Evolutionary conservation across 2,888 invertebrate species (phyloP).

Genomic region (Cryptophagus acutangulus): DNA sequence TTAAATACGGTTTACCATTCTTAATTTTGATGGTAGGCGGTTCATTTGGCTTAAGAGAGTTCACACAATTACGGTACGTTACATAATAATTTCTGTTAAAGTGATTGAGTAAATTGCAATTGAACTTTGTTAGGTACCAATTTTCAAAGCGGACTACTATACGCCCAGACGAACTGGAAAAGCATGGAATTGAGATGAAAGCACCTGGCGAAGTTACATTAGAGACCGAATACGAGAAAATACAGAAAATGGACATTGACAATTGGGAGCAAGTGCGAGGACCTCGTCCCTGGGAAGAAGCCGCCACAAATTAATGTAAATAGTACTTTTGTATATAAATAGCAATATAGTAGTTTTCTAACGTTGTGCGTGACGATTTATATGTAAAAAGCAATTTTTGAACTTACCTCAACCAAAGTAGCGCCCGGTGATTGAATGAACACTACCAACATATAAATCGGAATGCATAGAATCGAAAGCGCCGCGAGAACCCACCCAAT

Average conservation of each 20-base stretch:
- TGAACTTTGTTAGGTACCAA: conserved; percentile 42
- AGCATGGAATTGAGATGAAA: conserved; percentile 63
- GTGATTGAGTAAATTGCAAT: conserved; percentile 4
- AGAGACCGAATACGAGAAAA: conserved; percentile 69
- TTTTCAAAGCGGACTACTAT: conserved; percentile 56
- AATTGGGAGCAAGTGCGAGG: conserved; percentile 83
- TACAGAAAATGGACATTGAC: conserved; percentile 68
- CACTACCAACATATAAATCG: conserved; percentile 71
- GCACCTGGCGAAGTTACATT: conserved; percentile 64
- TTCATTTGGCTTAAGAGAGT: conserved; percentile 71
- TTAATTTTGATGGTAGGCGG: conserved; percentile 68
- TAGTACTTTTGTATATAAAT: no score
- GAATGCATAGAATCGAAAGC: conserved; percentile 78
- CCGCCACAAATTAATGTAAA: no score
- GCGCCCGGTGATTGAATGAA: conserved; percentile 67
- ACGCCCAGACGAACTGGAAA: conserved; percentile 60
- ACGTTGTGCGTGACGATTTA: no score
- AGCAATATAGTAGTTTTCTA: no score
- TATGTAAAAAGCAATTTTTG: no score
- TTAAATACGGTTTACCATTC: conserved; percentile 68
- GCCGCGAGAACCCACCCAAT: conserved; percentile 85
- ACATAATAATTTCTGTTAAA: conserved; percentile 4
- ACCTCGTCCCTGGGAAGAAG: conserved; percentile 81
- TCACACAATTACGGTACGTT: conserved; percentile 64
- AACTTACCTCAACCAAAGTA: conserved; percentile 65